A percentile compares a stretch with the other conserved stretches of the same genome.
Evolutionary conservation across 2,113 vertebrate species (phyloP).

Genomic region (Platanista minor): DNA sequence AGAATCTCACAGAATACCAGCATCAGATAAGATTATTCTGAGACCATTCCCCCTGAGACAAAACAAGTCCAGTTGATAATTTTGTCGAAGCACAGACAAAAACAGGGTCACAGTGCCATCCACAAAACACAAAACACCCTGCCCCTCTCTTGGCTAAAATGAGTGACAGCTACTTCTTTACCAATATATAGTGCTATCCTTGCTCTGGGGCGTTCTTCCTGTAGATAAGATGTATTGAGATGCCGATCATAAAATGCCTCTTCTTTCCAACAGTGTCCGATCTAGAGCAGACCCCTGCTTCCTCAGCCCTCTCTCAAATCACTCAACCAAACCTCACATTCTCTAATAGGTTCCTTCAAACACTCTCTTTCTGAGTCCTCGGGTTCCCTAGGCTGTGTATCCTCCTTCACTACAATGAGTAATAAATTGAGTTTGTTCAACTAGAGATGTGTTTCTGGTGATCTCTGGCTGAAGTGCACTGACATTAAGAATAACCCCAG

Average conservation of each 20-base stretch:
- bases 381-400: not conserved
- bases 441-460: not conserved
- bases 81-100: not conserved
- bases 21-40: not conserved
- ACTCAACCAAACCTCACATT: not conserved
- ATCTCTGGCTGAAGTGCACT: not conserved
- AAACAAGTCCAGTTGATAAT: not conserved
- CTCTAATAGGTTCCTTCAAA: not conserved
- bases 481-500: not conserved
- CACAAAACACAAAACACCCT: not conserved
- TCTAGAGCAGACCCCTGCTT: not conserved
- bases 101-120: not conserved
- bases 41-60: not conserved
- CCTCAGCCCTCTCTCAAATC: not conserved
- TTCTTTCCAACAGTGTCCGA: not conserved
- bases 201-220: not conserved
- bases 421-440: not conserved
- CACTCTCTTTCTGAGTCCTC: not conserved
- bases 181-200: not conserved
- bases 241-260: not conserved
- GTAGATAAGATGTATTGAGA: not conserved
- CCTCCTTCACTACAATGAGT: not conserved
- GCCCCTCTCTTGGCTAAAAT: not conserved
- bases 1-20: not conserved
- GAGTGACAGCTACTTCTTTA: not conserved